Evolutionary conservation across 2,888 invertebrate species (phyloP).

Genomic region (Rotaria socialis): DNA sequence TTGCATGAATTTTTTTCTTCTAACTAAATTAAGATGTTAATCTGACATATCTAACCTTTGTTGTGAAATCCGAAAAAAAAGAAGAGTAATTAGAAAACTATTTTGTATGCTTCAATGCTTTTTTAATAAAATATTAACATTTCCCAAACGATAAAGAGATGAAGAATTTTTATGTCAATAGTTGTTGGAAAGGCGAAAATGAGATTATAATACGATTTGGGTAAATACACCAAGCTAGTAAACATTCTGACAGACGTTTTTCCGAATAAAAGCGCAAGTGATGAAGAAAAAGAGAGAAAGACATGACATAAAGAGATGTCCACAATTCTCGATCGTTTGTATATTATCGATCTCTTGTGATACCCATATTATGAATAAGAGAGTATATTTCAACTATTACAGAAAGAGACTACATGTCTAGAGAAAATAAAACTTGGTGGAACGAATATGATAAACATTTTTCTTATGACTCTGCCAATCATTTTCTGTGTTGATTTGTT

Average conservation of each 20-base stretch:
- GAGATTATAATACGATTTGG: constrained; percentile 19
- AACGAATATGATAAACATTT: neutral
- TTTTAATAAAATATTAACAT: constrained; percentile 2
- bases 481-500: neutral
- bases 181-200: neutral
- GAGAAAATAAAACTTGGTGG: neutral
- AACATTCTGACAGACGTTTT: neutral
- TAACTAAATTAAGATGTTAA: constrained; percentile 1
- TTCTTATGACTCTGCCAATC: neutral
- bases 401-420: neutral
- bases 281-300: neutral
- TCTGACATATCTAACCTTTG: no score
- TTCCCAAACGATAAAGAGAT: neutral
- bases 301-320: neutral
- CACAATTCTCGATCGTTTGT: constrained; percentile 4
- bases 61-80: neutral
- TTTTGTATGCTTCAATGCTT: neutral
- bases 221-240: neutral
- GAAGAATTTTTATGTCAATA: neutral
- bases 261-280: constrained; percentile 4
- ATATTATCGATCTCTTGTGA: neutral
- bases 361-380: neutral
- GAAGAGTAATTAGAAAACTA: neutral
- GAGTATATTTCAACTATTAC: neutral
- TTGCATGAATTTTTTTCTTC: neutral